phyloP scores from a whole-genome alignment of 2,797 vertebrate genomes.

The Gymnoscopelus braueri region DNA sequence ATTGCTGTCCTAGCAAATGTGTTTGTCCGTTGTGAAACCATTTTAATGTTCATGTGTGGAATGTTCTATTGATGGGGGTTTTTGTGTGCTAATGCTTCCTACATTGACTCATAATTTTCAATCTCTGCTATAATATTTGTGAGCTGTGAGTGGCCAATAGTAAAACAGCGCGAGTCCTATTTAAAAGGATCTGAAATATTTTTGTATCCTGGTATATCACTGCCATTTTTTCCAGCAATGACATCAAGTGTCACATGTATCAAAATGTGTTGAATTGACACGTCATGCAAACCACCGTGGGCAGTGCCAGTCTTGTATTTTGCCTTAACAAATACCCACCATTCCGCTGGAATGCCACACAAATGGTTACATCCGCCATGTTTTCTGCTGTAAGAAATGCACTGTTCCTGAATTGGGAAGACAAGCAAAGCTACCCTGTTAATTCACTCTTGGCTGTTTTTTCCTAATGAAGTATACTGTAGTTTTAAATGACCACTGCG shows the following conservation, averaged over 20 bases:
- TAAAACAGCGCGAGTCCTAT: slow-evolving; percentile 17
- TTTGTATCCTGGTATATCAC: slow-evolving; percentile 30
- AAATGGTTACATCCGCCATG: slow-evolving; percentile 12
- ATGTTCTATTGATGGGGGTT: slow-evolving; percentile 55
- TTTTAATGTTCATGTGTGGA: slow-evolving; percentile 60
- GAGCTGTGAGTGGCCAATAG: slow-evolving; percentile 16
- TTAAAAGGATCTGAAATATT: slow-evolving; percentile 19
- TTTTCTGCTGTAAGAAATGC: slow-evolving; percentile 53
- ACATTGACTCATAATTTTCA: slow-evolving; percentile 39
- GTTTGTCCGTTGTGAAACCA: slow-evolving; percentile 67
- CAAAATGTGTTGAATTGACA: slow-evolving; percentile 16
- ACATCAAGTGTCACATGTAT: slow-evolving; percentile 17
- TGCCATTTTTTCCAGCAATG: slow-evolving; percentile 32
- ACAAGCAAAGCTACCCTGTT: slow-evolving; percentile 17
- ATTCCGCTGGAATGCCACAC: slow-evolving; percentile 30
- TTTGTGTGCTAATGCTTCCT: slow-evolving; percentile 41
- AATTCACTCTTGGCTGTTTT: slow-evolving; percentile 22
- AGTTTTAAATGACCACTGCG: slow-evolving; percentile 26
- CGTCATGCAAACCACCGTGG: slow-evolving; percentile 13
- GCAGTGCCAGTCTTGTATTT: slow-evolving; percentile 64
- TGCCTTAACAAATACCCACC: slow-evolving; percentile 62
- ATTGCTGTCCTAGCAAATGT: slow-evolving; percentile 66
- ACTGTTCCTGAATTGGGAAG: slow-evolving; percentile 21
- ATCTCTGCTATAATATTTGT: slow-evolving; percentile 29
- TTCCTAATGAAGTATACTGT: slow-evolving; percentile 19